These are phyloP conservation scores for Mesorhabditis spiculigera DNA, from an alignment of 2,888 invertebrate species.

Conservation along the genomic window DNA sequence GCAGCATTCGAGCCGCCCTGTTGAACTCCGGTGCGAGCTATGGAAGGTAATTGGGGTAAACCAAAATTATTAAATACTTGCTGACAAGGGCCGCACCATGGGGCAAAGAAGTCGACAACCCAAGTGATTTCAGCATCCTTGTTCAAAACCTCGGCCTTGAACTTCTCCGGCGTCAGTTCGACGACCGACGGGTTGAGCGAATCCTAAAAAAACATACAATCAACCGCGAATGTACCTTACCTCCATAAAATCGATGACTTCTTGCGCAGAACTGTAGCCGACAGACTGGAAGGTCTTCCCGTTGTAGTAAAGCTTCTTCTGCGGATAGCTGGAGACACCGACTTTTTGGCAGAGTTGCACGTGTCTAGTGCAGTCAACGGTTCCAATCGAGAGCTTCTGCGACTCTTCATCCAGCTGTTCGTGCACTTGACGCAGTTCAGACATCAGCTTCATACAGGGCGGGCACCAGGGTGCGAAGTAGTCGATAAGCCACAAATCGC, in stretches of 20 bases:
- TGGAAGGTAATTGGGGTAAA: background rate
- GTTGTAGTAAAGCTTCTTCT: slow-evolving; percentile 70
- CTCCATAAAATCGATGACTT: slow-evolving; percentile 70
- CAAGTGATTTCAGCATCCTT: slow-evolving; percentile 67
- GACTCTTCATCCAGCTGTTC: slow-evolving; percentile 55
- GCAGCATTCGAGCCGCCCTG: slow-evolving; percentile 63
- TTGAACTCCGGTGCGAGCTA: slow-evolving; percentile 70
- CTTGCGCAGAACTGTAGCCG: slow-evolving; percentile 67
- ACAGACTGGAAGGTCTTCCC: slow-evolving; percentile 65
- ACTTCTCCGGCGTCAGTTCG: slow-evolving; percentile 65
- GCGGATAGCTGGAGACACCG: slow-evolving; percentile 68
- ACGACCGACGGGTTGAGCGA: slow-evolving; percentile 65
- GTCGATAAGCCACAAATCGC: slow-evolving; percentile 70
- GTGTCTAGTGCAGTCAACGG: slow-evolving; percentile 41
- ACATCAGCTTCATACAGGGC: slow-evolving; percentile 71
- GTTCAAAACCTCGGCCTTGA: slow-evolving; percentile 64
- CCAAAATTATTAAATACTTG: slow-evolving; percentile 62
- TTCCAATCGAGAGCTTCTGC: slow-evolving; percentile 34
- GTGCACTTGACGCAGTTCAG: slow-evolving; percentile 71
- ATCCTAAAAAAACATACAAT: slow-evolving; percentile 29
- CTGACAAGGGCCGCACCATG: slow-evolving; percentile 76
- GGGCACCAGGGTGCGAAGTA: slow-evolving; percentile 79
- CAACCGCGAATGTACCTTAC: slow-evolving; percentile 49
- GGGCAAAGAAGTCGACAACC: slow-evolving; percentile 73
- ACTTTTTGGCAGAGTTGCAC: slow-evolving; percentile 2